Evolutionary conservation across 2,113 vertebrate species (phyloP).

Genomic region (Pterocles burchelli): DNA sequence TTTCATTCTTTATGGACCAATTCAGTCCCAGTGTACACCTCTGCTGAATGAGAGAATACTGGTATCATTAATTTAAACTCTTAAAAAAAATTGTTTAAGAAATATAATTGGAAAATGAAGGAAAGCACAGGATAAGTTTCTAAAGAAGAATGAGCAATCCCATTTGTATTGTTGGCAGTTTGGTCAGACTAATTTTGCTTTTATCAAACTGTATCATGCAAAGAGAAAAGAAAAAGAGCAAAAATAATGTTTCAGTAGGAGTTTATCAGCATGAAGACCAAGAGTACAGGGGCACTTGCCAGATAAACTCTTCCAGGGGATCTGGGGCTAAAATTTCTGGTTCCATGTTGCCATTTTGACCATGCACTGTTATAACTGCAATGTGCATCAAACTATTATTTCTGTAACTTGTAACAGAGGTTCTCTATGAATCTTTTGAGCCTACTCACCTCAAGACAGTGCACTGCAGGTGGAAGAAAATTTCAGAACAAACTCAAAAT

Average conservation of each 20-base stretch:
- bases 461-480: constrained; percentile 42
- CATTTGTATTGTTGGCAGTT: constrained; percentile 5
- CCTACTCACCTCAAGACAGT: constrained; percentile 64
- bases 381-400: neutral
- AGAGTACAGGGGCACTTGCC: constrained; percentile 8
- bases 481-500: constrained; percentile 66
- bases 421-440: constrained; percentile 32
- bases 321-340: constrained; percentile 44
- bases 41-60: neutral
- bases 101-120: constrained; percentile 10
- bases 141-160: neutral
- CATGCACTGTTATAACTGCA: constrained; percentile 48
- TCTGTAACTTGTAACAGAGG: neutral
- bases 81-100: neutral
- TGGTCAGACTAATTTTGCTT: constrained; percentile 18
- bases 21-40: neutral
- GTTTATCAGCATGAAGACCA: constrained; percentile 62
- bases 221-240: constrained; percentile 22
- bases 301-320: constrained; percentile 60
- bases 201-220: constrained; percentile 75
- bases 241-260: constrained; percentile 49
- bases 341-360: constrained; percentile 57
- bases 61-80: neutral
- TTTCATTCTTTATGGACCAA: neutral
- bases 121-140: neutral